These are phyloP conservation scores for Perca schrenkii DNA, from an alignment of 2,113 vertebrate species.

Conservation along the genomic window DNA sequence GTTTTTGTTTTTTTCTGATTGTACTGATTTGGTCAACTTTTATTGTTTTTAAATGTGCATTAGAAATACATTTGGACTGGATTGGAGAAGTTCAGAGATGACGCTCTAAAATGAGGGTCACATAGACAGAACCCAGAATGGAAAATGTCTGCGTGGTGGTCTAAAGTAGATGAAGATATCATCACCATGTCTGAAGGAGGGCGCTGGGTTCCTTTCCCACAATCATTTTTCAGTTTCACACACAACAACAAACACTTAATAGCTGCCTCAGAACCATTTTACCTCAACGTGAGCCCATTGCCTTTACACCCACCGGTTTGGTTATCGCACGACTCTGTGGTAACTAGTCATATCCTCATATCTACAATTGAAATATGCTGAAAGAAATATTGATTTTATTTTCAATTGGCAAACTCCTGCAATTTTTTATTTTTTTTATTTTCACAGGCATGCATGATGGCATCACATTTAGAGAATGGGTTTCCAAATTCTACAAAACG, in stretches of 20 bases:
- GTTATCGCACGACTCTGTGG: slow-evolving; percentile 33
- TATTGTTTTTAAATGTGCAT: too few relatives aligned
- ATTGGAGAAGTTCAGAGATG: background rate
- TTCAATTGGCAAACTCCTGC: background rate
- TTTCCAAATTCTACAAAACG: background rate
- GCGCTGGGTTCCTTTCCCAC: slow-evolving; percentile 28
- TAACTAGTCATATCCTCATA: slow-evolving; percentile 32
- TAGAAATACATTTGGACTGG: too few relatives aligned
- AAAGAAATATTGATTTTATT: background rate
- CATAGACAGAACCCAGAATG: background rate
- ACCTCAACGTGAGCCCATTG: slow-evolving; percentile 33
- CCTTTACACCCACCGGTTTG: slow-evolving; percentile 39
- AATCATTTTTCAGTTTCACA: slow-evolving; percentile 71
- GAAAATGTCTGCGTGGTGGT: slow-evolving; percentile 30
- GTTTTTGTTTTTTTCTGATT: too few relatives aligned
- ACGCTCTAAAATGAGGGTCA: slow-evolving; percentile 5
- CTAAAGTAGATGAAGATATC: slow-evolving; percentile 21
- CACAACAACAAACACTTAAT: slow-evolving; percentile 13
- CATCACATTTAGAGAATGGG: background rate
- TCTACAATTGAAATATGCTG: slow-evolving; percentile 14
- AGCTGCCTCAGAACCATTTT: slow-evolving; percentile 34
- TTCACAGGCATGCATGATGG: background rate
- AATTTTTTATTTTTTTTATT: background rate
- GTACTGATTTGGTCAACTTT: too few relatives aligned
- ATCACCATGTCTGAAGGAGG: slow-evolving; percentile 4